Evolutionary conservation across 1,140 invertebrate species (phyloP), one percentile per base, ranked within the genome.

Genomic region (Sitophilus oryzae): DNA sequence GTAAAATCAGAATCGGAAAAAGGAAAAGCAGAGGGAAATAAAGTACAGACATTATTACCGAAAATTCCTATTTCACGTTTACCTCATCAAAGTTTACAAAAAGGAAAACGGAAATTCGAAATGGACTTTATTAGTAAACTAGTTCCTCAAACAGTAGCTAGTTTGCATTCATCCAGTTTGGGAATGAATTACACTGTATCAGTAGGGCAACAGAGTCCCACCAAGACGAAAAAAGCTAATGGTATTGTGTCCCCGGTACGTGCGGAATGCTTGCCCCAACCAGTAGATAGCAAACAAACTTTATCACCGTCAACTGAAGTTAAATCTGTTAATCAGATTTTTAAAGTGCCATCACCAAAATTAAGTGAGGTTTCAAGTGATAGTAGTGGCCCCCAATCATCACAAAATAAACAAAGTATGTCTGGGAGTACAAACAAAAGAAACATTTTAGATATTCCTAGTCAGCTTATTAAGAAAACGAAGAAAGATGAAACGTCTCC

Each of bases 121-220:
- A 11, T 36, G 11, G 20, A 45, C 19, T 5, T 30, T 18, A 11
- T n/a, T 34, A 11, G n/a, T 16, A 35, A 56, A 45, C 16, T 58
- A 21, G 42, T 56, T 18, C 59, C 59, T 15, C 60, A 66, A 41
- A 67, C 64, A 8, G 41, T 66, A 4, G 54, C 61, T 11, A 68
- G 63, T 56, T 41, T 71, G 16, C 69, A 70, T 46, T 71, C 69
- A 14, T 56, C 61, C 18, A 63, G 59, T 54, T 40, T 71, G n/a
- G 69, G 68, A 0, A 52, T 71, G 43, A 70, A 70, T 49, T 71
- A 71, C 48, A 69, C 69, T 0, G 67, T 71, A 1, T 71, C 69
- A 0, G 65, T 71, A 3, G 62, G 57, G 14, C 64, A 66, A 47
- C 42, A 52, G 11, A 48, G 37, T 8, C 44, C 52, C 3, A 14